Base-by-base conservation (phyloP, 1,140 invertebrate species). In the Zaprionus capensis region DNA sequence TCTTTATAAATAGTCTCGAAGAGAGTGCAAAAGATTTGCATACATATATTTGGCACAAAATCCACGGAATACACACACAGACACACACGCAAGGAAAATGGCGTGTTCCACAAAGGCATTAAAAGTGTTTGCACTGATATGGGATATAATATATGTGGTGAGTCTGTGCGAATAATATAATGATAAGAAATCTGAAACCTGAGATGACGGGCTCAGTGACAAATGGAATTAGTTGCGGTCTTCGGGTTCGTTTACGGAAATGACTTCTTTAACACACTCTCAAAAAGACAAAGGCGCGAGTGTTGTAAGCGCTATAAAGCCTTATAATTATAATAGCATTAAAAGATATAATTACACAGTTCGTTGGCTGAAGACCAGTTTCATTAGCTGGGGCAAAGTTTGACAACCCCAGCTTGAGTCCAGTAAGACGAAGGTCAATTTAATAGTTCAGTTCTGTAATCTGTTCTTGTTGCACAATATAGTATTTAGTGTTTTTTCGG, bases 101-200 rank as follows among this genome's bases (percentile, higher is more conserved):
- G 91, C 91, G 38, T 92, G 91, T 38, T 92, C 91, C 41, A 92
- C 91, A 55, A 80, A 80, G 57, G 58, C 75, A 12, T 65, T 92
- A 15, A 92, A 92, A 71, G 62, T 80, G 2, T 83, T 86, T 41
- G 51, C 91, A 44, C 61, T 92, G 3, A 62, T 91, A 44, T 88
- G 81, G 71, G 87, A 92, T 76, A 71, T 82, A 55, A 76, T 92
- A 22, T 88, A 86, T 80, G 78, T 77, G 58, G 91, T 92, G 41
- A 91, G 91, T 92, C n/a, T 51, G 11, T 56, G 15, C 5, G 22
- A 26, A 63, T 28, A 56, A 51, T 77, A 36, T 31, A 31, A 31
- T 51, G 51, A 36, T 49, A 62, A 61, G 22, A n/a, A 41, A 20
- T 46, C 61, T 28, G 62, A 66, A 71, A 78, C 69, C 22, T 15